These are phyloP conservation scores for Argyresthia albistria DNA, from an alignment of 2,888 invertebrate genomes.

Conservation along the genomic window DNA sequence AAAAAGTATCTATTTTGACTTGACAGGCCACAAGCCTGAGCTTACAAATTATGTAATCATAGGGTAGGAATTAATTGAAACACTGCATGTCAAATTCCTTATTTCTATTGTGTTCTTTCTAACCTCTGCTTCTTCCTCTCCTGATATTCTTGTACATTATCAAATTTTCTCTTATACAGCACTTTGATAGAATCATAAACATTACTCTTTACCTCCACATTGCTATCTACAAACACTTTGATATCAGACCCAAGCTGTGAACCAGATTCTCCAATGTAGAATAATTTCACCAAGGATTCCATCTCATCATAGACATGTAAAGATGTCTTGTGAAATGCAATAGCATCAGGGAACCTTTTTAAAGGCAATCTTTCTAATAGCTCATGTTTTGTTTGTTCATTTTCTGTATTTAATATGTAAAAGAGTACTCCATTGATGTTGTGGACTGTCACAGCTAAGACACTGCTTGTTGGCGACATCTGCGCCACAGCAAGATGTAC, in stretches of 20 bases:
- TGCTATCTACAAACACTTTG: conserved; percentile 29
- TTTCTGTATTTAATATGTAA: conserved; percentile 37
- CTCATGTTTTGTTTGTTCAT: conserved; percentile 33
- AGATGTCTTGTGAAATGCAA: conserved; percentile 35
- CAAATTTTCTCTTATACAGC: conserved; percentile 84
- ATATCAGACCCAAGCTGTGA: conserved; percentile 20
- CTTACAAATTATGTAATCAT: too few species aligned
- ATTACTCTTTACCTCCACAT: conserved; percentile 15
- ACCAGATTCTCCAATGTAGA: too few species aligned
- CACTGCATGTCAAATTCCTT: background rate
- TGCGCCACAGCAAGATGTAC: conserved; percentile 46
- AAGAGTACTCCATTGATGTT: conserved; percentile 59
- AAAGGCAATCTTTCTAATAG: conserved; percentile 41
- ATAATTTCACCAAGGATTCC: conserved; percentile 16
- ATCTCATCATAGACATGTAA: conserved; percentile 51
- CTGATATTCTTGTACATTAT: conserved; percentile 85
- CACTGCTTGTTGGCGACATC: conserved; percentile 37
- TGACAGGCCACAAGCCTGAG: too few species aligned
- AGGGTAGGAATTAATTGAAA: too few species aligned
- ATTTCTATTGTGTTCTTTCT: conserved; percentile 44
- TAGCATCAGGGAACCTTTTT: conserved; percentile 49
- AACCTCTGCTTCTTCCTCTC: conserved; percentile 82
- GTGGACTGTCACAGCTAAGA: conserved; percentile 66
- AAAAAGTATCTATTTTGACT: too few species aligned
- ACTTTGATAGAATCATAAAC: conserved; percentile 55